Evolutionary conservation across 2,888 invertebrate species (phyloP), one percentile per base, ranked within the genome.

Genomic region (Barypeithes pellucidus): DNA sequence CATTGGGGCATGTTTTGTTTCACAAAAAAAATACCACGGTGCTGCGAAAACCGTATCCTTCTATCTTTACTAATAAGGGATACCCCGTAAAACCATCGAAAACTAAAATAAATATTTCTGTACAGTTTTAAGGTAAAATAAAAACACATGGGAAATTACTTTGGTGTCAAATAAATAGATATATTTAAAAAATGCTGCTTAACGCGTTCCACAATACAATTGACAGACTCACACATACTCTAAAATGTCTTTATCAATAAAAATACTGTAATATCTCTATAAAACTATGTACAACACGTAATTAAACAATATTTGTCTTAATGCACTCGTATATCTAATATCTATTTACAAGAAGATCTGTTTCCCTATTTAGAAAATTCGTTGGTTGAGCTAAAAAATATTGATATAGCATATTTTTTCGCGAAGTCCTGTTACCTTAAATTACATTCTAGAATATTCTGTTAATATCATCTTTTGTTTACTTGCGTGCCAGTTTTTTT

Each of bases 91-190:
- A n/a, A n/a, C n/a, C n/a, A n/a, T n/a, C n/a, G n/a, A n/a, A n/a
- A n/a, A n/a, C n/a, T n/a, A n/a, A n/a, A n/a, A n/a, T n/a, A n/a
- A n/a, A n/a, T n/a, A n/a, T n/a, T n/a, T n/a, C n/a, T n/a, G n/a
- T n/a, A 29, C 8, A n/a, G 9, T 1, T 12, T 16, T 60, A 43
- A 45, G 43, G 43, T 9, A 22, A 43, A 61, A 61, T 39, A 45
- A 61, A 60, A 20, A 61, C 8, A 16, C 33, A 43, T 18, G 7
- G 22, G 22, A 41, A 45, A 61, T 45, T 61, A 39, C 33, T 36
- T 39, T 50, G 39, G 45, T 67, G 57, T 67, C 67, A 67, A 67
- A 67, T 67, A 67, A 67, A 67, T 67, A 67, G 39, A 57, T 67
- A 67, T 67, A 67, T 67, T 24, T 50, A 52, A 52, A 57, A 67